Evolutionary conservation across 2,888 invertebrate species (phyloP).

Genomic region (Agrotis exclamationis): DNA sequence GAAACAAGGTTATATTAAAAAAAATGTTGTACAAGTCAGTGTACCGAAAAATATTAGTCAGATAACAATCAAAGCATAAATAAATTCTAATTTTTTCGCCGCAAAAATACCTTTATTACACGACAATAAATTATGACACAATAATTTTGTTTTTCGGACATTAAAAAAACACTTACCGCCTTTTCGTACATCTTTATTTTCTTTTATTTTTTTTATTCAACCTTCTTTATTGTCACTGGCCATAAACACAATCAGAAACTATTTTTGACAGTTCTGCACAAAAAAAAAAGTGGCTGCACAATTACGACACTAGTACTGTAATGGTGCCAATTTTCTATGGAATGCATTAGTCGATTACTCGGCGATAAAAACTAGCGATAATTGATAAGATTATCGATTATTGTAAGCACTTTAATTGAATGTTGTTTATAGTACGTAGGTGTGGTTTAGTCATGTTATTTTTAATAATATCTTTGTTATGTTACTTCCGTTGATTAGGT

Average conservation of each 20-base stretch:
- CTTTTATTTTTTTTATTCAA: constrained; percentile 28
- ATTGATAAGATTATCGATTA: constrained; percentile 37
- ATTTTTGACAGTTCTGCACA: neutral
- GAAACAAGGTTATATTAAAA: constrained; percentile 2
- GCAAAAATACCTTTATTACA: neutral
- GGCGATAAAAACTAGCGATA: constrained; percentile 30
- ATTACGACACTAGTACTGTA: neutral
- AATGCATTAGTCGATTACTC: constrained; percentile 36
- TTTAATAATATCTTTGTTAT: constrained; percentile 9
- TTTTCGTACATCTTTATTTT: constrained; percentile 43
- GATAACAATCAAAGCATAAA: constrained; percentile 12
- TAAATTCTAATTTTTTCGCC: constrained; percentile 1
- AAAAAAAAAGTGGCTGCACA: neutral
- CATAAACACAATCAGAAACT: constrained; percentile 10
- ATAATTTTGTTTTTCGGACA: constrained; percentile 34
- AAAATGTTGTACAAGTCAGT: constrained; percentile 21
- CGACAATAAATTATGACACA: constrained; percentile 18
- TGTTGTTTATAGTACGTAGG: constrained; percentile 24
- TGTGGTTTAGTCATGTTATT: constrained; percentile 13
- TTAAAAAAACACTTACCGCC: constrained; percentile 47
- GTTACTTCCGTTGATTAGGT: constrained; percentile 18
- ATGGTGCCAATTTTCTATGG: constrained; percentile 10
- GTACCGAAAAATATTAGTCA: neutral
- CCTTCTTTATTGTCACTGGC: constrained; percentile 24
- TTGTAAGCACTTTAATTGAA: constrained; percentile 20